These are phyloP conservation scores for Mystacides longicornis DNA, from an alignment of 2,888 invertebrate genomes.

Conservation along the genomic window DNA sequence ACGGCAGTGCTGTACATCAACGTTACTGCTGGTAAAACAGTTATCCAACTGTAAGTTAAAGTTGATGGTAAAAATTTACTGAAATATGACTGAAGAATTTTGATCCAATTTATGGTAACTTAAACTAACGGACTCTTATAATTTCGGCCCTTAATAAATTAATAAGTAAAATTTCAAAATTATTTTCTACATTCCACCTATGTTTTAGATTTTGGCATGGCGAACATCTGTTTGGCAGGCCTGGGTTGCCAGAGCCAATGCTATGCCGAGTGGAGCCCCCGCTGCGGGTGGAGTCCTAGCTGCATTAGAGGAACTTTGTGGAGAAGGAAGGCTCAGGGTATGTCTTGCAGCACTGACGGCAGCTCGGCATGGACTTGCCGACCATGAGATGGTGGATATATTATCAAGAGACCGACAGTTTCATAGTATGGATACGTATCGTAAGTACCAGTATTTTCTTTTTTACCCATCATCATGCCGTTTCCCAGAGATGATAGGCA, in stretches of 20 bases:
- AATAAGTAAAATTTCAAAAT: background rate
- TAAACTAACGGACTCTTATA: too few species aligned
- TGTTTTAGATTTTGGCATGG: slow-evolving; percentile 44
- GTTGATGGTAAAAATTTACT: too few species aligned
- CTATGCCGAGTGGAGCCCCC: slow-evolving; percentile 52
- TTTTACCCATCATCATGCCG: too few species aligned
- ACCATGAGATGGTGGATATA: slow-evolving; percentile 71
- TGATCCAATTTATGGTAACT: too few species aligned
- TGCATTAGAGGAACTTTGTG: slow-evolving; percentile 59
- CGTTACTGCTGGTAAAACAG: too few species aligned
- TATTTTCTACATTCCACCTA: background rate
- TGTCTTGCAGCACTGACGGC: slow-evolving; percentile 67
- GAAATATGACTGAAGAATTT: too few species aligned
- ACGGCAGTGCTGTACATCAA: too few species aligned
- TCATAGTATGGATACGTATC: slow-evolving; percentile 55
- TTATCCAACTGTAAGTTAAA: too few species aligned
- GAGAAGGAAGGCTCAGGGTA: slow-evolving; percentile 55
- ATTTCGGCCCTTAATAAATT: too few species aligned
- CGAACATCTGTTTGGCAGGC: slow-evolving; percentile 38
- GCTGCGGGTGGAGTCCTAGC: slow-evolving; percentile 53
- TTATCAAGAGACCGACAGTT: slow-evolving; percentile 57
- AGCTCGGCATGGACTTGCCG: slow-evolving; percentile 69
- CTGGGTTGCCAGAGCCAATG: slow-evolving; percentile 19
- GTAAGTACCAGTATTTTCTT: slow-evolving; percentile 37
- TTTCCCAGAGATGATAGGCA: too few species aligned